phyloP scores from a whole-genome alignment of 2,888 invertebrate species.

The Hyposoter didymator region DNA sequence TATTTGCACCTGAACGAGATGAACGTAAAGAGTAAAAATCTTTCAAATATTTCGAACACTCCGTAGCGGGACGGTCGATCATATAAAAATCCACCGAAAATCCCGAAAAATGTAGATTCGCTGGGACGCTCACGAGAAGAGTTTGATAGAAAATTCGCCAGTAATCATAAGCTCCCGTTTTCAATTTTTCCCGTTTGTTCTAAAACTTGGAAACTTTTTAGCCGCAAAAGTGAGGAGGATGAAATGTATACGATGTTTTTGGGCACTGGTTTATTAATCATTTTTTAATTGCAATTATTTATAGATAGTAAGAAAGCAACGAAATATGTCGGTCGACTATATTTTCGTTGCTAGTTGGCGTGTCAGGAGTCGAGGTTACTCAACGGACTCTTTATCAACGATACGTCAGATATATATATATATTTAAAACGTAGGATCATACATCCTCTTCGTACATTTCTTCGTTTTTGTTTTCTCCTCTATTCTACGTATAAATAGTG shows the following conservation, averaged over 20 bases:
- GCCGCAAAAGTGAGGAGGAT: not conserved
- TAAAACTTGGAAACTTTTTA: no score
- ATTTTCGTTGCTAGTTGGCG: conserved; percentile 33
- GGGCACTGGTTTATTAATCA: conserved; percentile 17
- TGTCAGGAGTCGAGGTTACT: conserved; percentile 12
- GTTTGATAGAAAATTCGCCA: no score
- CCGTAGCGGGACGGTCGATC: no score
- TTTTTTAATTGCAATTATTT: conserved; percentile 19
- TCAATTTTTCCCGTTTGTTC: no score
- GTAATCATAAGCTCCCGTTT: no score
- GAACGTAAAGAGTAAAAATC: no score
- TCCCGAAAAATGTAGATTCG: no score
- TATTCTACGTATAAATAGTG: conserved; percentile 57
- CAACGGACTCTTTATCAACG: conserved; percentile 29
- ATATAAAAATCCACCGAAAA: no score
- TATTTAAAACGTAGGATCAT: conserved; percentile 47
- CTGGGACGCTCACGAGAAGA: no score
- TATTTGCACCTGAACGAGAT: no score
- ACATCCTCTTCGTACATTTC: conserved; percentile 47
- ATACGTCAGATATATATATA: conserved; percentile 50
- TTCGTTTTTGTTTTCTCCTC: conserved; percentile 36
- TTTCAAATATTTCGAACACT: no score
- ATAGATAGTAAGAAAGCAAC: conserved; percentile 28
- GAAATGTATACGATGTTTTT: not conserved
- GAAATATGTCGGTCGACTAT: conserved; percentile 26